These are phyloP conservation scores for Dendropsophus ebraccatus DNA, from an alignment of 2,113 vertebrate genomes.

Conservation along the genomic window DNA sequence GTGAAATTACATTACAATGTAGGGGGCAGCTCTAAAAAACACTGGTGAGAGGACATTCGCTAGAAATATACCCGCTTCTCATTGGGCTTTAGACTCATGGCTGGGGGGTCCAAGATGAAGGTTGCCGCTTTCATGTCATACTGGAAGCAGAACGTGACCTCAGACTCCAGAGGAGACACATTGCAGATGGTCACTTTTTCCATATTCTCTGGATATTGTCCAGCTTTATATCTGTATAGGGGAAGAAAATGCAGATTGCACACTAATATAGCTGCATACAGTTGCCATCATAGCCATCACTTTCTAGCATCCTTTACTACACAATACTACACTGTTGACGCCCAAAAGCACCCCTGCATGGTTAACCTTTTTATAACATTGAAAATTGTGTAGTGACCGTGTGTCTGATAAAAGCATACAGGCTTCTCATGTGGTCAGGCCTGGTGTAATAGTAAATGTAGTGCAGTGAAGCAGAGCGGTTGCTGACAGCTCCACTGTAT, in stretches of 20 bases:
- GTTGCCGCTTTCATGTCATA: slow-evolving; percentile 77
- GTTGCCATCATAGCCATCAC: neutral
- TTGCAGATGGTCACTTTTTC: slow-evolving; percentile 84
- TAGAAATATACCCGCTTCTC: slow-evolving; percentile 79
- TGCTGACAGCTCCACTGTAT: neutral
- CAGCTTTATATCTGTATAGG: slow-evolving; percentile 82
- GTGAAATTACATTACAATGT: neutral
- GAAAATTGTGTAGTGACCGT: neutral
- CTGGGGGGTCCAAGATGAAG: slow-evolving; percentile 82
- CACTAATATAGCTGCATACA: neutral
- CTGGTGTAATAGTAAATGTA: neutral
- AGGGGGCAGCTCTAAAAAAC: neutral
- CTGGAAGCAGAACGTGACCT: slow-evolving; percentile 81
- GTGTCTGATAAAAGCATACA: neutral
- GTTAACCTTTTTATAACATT: neutral
- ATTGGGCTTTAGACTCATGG: slow-evolving; percentile 79
- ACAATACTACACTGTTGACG: neutral
- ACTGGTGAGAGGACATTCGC: neutral
- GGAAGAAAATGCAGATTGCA: neutral
- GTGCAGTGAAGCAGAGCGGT: neutral
- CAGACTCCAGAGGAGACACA: slow-evolving; percentile 72
- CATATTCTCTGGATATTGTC: slow-evolving; percentile 75
- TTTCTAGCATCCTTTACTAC: neutral
- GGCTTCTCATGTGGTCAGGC: neutral
- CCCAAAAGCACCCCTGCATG: neutral